phyloP scores from a whole-genome alignment of 1,140 invertebrate genomes.

The Mamestra configurata region DNA sequence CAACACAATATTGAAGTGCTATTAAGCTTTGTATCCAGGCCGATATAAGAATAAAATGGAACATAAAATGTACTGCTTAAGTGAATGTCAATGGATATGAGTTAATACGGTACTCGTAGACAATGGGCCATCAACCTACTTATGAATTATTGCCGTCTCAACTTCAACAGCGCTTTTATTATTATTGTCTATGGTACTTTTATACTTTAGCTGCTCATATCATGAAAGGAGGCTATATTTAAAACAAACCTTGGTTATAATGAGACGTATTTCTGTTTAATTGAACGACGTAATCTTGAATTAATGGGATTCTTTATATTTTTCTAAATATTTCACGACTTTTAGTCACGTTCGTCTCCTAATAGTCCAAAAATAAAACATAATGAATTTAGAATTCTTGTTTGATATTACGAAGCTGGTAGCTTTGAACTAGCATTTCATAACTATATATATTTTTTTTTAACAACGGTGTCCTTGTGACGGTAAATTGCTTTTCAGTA shows the following conservation, averaged over 20 bases:
- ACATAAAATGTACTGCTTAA: conserved; percentile 33
- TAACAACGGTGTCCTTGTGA: not conserved
- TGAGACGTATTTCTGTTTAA: not conserved
- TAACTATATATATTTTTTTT: not conserved
- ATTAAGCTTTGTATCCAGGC: conserved; percentile 32
- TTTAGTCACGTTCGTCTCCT: conserved; percentile 41
- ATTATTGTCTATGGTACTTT: conserved; percentile 1
- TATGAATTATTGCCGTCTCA: conserved; percentile 27
- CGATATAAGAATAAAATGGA: conserved; percentile 36
- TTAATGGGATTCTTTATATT: conserved; percentile 42
- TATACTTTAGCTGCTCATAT: not conserved
- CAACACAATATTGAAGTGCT: conserved; percentile 47
- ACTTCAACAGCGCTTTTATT: conserved; percentile 16
- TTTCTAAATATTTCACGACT: conserved; percentile 25
- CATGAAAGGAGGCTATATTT: not conserved
- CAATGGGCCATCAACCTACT: conserved; percentile 31
- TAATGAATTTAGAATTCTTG: conserved; percentile 17
- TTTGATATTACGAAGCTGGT: not conserved
- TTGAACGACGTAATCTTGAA: conserved; percentile 38
- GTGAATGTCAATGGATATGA: conserved; percentile 35
- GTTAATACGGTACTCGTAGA: conserved; percentile 14
- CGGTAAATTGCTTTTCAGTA: not conserved
- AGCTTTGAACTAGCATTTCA: not conserved
- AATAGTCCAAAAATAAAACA: conserved; percentile 9
- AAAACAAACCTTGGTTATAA: not conserved